Percentiles rank a stretch among this genome's conserved stretches.
Evolutionary conservation across 2,888 invertebrate species (phyloP).

Genomic region (Euclidia mi): DNA sequence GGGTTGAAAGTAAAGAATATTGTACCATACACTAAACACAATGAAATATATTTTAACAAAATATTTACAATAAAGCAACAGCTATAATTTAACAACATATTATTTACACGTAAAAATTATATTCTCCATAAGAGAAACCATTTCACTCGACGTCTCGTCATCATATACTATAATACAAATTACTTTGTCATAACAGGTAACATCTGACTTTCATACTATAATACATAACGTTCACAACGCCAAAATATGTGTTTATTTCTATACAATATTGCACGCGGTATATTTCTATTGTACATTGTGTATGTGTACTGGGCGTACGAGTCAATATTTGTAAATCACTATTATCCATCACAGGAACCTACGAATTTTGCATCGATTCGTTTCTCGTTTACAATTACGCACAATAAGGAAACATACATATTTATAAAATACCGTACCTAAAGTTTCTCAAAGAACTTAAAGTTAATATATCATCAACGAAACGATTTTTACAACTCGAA

Average conservation of each 20-base stretch:
- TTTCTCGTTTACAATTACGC: slow-evolving; percentile 71
- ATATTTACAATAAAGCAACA: slow-evolving; percentile 89
- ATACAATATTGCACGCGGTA: slow-evolving; percentile 90
- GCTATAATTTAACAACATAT: slow-evolving; percentile 87
- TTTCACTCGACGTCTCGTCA: slow-evolving; percentile 70
- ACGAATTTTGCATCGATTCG: slow-evolving; percentile 77
- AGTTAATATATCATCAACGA: slow-evolving; percentile 67
- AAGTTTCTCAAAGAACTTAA: slow-evolving; percentile 74
- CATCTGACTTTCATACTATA: slow-evolving; percentile 89
- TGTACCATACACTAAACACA: slow-evolving; percentile 78
- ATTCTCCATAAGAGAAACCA: slow-evolving; percentile 72
- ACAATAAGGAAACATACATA: slow-evolving; percentile 62
- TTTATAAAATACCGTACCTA: slow-evolving; percentile 70
- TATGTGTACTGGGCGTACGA: slow-evolving; percentile 77
- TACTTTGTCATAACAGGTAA: slow-evolving; percentile 90
- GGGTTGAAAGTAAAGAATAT: slow-evolving; percentile 71
- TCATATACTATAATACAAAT: slow-evolving; percentile 85
- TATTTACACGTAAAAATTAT: slow-evolving; percentile 82
- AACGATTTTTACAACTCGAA: slow-evolving; percentile 79
- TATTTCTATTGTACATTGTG: slow-evolving; percentile 83
- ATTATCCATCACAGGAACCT: slow-evolving; percentile 81
- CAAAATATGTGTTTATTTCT: slow-evolving; percentile 84
- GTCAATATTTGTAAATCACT: slow-evolving; percentile 75
- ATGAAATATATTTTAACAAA: slow-evolving; percentile 82
- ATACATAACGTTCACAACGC: slow-evolving; percentile 90